Percentiles rank a stretch among this genome's conserved stretches.
These are phyloP conservation scores for Andrena bicolor DNA, from an alignment of 2,888 invertebrate genomes.

Conservation along the genomic window DNA sequence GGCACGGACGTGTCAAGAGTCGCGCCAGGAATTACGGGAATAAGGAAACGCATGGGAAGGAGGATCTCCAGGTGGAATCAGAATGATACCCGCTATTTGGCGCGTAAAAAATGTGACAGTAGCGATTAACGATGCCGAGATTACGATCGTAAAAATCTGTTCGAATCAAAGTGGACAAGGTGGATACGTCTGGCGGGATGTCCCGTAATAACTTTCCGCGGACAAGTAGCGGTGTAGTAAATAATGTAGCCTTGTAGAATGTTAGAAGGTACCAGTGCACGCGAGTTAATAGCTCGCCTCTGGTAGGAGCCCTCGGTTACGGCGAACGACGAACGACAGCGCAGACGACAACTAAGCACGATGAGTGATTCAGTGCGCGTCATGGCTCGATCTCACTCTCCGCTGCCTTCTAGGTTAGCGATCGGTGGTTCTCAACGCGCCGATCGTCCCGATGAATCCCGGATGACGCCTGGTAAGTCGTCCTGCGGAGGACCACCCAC, in stretches of 20 bases:
- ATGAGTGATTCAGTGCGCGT: constrained; percentile 84
- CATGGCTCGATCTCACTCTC: constrained; percentile 78
- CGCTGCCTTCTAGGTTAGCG: constrained; percentile 70
- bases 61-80: not conserved
- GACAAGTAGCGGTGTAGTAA: constrained; percentile 74
- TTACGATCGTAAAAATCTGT: constrained; percentile 61
- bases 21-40: constrained; percentile 15
- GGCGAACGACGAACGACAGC: constrained; percentile 56
- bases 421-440: constrained; percentile 75
- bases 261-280: constrained; percentile 67
- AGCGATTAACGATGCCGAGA: constrained; percentile 52
- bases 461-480: constrained; percentile 78
- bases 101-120: constrained; percentile 27
- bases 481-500: constrained; percentile 83
- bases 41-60: not conserved
- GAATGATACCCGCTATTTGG: constrained; percentile 5
- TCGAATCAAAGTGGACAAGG: constrained; percentile 41
- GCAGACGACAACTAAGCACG: constrained; percentile 65
- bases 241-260: constrained; percentile 81
- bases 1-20: not conserved
- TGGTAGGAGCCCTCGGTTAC: constrained; percentile 68
- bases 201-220: constrained; percentile 72
- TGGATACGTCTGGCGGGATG: constrained; percentile 28
- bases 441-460: constrained; percentile 66
- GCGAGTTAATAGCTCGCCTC: constrained; percentile 80